These are phyloP conservation scores for Propithecus perrieri DNA, from an alignment of 2,797 vertebrate species.

Conservation along the genomic window DNA sequence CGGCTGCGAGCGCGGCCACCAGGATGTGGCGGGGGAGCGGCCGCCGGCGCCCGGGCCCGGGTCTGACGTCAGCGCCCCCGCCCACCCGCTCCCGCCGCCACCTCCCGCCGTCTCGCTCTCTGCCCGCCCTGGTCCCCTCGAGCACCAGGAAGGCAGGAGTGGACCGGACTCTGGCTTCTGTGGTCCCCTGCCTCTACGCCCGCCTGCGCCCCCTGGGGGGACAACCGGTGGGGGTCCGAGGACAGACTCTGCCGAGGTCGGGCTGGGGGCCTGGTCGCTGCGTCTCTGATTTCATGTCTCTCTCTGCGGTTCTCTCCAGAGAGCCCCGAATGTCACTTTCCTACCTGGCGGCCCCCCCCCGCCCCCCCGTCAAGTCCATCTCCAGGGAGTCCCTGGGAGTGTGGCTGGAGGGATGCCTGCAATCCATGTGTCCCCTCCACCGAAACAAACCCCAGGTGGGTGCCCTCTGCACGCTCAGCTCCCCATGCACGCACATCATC, in stretches of 20 bases:
- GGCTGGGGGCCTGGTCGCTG: not conserved
- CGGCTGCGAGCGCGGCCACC: constrained; percentile 70
- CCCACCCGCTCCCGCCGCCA: constrained; percentile 59
- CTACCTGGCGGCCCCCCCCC: too few species aligned
- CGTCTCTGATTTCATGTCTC: not conserved
- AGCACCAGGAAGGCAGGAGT: not conserved
- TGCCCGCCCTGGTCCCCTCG: constrained; percentile 33
- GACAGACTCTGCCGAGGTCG: not conserved
- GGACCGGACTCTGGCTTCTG: not conserved
- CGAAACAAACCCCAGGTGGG: not conserved
- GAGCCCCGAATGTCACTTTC: not conserved
- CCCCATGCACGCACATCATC: fast-evolving
- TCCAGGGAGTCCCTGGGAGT: not conserved
- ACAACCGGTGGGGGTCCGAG: not conserved
- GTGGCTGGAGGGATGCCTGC: not conserved
- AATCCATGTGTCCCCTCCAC: not conserved
- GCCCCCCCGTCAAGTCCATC: not conserved
- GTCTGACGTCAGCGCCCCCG: constrained; percentile 85
- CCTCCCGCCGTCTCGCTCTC: constrained; percentile 23
- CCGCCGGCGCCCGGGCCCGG: constrained; percentile 70
- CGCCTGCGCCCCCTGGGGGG: not conserved
- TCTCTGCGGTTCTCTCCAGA: not conserved
- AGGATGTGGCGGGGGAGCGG: constrained; percentile 72
- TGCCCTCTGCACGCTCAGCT: not conserved
- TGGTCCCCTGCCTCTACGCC: not conserved